Conservation (phyloP, 37 sponge, comb jelly and placozoan genomes). For the Cladorhizidae sp. region DNA sequence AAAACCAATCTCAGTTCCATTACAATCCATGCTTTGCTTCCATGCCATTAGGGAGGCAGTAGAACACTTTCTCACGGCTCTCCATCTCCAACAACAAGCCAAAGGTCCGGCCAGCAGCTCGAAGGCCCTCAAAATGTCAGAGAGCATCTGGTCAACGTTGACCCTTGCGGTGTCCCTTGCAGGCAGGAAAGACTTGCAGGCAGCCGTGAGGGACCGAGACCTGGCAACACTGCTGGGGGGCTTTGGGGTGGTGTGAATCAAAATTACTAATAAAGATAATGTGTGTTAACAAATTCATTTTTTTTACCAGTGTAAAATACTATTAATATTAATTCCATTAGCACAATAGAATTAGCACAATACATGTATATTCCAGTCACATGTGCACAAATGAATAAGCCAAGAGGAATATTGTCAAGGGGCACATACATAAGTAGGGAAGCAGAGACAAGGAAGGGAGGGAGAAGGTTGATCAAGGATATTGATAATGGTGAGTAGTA, state of each 20-base stretch:
- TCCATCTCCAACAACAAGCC: constrained; percentile 77
- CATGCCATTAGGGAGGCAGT: constrained; percentile 55
- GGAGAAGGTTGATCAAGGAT: no score
- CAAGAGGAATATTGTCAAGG: no score
- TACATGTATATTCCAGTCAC: no score
- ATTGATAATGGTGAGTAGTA: no score
- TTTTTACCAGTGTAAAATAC: no score
- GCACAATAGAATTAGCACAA: no score
- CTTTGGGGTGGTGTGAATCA: constrained; percentile 31
- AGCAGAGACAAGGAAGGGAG: no score
- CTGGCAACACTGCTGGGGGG: constrained; percentile 51
- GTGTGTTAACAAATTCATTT: no score
- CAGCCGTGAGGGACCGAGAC: constrained; percentile 22
- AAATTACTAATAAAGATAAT: background rate
- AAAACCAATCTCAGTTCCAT: background rate
- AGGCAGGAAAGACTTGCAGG: constrained; percentile 14
- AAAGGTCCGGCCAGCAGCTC: constrained; percentile 16
- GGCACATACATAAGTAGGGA: no score
- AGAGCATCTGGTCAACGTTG: constrained; percentile 86
- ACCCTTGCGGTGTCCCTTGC: constrained; percentile 63
- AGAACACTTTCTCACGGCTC: constrained; percentile 86
- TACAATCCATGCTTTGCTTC: background rate
- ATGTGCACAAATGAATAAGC: no score
- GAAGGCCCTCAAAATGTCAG: constrained; percentile 62
- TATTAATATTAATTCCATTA: no score